A percentile compares a stretch with the other conserved stretches of the same genome.
These are phyloP conservation scores for Boulengeromyrus knoepffleri DNA, from an alignment of 2,113 vertebrate species.

Conservation along the genomic window DNA sequence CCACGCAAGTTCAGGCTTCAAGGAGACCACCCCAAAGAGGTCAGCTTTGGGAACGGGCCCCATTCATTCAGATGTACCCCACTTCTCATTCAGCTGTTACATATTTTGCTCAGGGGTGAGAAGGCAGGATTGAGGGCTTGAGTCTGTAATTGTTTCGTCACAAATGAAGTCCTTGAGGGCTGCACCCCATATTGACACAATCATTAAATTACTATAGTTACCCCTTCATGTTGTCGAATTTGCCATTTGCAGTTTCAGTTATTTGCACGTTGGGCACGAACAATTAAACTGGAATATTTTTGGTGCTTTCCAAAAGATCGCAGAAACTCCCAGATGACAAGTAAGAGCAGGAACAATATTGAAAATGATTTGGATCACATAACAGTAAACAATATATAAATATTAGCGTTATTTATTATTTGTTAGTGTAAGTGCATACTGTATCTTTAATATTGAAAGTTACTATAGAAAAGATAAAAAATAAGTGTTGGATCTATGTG, in stretches of 20 bases:
- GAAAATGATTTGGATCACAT: neutral
- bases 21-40: constrained; percentile 92
- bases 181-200: neutral
- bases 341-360: neutral
- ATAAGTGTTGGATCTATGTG: neutral
- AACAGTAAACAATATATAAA: neutral
- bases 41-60: constrained; percentile 24
- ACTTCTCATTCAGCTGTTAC: neutral
- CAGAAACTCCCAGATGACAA: neutral
- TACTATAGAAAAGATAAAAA: neutral
- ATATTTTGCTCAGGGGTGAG: neutral
- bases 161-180: neutral
- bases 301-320: neutral
- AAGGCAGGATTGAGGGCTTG: neutral
- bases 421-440: neutral
- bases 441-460: neutral
- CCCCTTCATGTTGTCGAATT: neutral
- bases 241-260: neutral
- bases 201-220: neutral
- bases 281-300: neutral
- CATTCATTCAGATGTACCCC: neutral
- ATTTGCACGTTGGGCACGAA: neutral
- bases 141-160: neutral
- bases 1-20: constrained; percentile 93
- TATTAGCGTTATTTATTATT: neutral